Conservation (phyloP, 1,140 invertebrate species). For the Diachasma alloeum region DNA sequence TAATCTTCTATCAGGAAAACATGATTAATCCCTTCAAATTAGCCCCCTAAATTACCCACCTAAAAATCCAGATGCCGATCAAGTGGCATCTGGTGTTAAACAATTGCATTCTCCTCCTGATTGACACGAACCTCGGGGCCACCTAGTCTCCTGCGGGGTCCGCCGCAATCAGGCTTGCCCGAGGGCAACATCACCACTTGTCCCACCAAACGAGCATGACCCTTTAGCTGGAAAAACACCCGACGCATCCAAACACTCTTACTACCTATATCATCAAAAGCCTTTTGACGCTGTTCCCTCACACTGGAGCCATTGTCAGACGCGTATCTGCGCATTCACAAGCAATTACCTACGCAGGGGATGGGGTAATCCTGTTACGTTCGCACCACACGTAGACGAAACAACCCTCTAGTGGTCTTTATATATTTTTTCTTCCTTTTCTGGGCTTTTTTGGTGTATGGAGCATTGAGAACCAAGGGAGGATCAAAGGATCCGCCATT, state of each 20-base stretch:
- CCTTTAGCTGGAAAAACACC: background rate
- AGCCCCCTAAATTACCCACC: background rate
- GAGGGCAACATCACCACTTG: background rate
- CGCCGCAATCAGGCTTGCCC: constrained; percentile 30
- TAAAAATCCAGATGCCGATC: background rate
- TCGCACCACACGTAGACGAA: constrained; percentile 14
- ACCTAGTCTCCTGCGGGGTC: constrained; percentile 55
- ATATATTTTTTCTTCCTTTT: constrained; percentile 3
- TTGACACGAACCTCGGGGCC: constrained; percentile 37
- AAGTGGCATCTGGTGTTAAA: constrained; percentile 41
- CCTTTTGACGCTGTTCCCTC: background rate
- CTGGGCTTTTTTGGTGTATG: background rate
- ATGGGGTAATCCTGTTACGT: constrained; percentile 51
- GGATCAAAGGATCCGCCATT: constrained; percentile 51
- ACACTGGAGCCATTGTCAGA: constrained; percentile 2
- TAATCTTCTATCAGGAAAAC: background rate
- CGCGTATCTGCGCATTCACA: constrained; percentile 45
- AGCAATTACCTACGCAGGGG: constrained; percentile 46
- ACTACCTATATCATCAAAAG: background rate
- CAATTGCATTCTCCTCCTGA: constrained; percentile 54
- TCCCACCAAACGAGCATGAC: background rate
- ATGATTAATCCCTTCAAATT: background rate
- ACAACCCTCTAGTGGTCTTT: constrained; percentile 5
- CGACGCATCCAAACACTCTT: background rate
- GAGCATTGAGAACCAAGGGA: constrained; percentile 37